phyloP scores from a whole-genome alignment of 2,888 invertebrate species.

The Pinctada fucata region DNA sequence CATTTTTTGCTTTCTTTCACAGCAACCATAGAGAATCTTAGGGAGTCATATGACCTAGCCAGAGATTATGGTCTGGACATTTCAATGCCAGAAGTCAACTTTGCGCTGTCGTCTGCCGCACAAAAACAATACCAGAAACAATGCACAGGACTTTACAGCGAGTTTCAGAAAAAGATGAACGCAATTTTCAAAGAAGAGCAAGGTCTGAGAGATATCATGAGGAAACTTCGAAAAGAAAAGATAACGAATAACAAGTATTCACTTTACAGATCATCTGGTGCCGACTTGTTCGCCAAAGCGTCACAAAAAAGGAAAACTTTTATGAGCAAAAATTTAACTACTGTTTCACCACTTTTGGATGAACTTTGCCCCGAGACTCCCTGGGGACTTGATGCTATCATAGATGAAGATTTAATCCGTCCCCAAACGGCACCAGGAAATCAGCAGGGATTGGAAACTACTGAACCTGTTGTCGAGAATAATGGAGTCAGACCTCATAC shows the following conservation, averaged over 20 bases:
- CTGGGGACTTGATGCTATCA: constrained; percentile 46
- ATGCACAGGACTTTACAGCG: constrained; percentile 56
- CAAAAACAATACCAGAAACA: constrained; percentile 57
- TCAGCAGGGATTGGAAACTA: not conserved
- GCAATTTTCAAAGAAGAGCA: constrained; percentile 57
- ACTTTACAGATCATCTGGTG: constrained; percentile 45
- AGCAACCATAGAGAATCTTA: constrained; percentile 4
- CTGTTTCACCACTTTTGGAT: constrained; percentile 37
- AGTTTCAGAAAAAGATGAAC: constrained; percentile 59
- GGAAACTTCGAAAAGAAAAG: constrained; percentile 48
- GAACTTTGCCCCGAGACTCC: constrained; percentile 42
- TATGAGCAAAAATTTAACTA: constrained; percentile 33
- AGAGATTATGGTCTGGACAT: constrained; percentile 64
- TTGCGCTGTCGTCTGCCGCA: constrained; percentile 57
- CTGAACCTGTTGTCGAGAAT: not conserved
- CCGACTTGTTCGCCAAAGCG: constrained; percentile 37
- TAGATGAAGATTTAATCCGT: constrained; percentile 41
- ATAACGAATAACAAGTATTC: constrained; percentile 50
- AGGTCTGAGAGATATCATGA: constrained; percentile 44
- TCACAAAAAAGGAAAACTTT: constrained; percentile 30
- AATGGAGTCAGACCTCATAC: constrained; percentile 15
- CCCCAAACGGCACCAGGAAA: constrained; percentile 43
- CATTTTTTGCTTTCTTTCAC: too few relatives aligned
- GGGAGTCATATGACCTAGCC: constrained; percentile 46
- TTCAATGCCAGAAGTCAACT: constrained; percentile 59